These are phyloP conservation scores for Palythoa grandiflora DNA, from an alignment of 92 coral and sea anemone species.

Conservation along the genomic window DNA sequence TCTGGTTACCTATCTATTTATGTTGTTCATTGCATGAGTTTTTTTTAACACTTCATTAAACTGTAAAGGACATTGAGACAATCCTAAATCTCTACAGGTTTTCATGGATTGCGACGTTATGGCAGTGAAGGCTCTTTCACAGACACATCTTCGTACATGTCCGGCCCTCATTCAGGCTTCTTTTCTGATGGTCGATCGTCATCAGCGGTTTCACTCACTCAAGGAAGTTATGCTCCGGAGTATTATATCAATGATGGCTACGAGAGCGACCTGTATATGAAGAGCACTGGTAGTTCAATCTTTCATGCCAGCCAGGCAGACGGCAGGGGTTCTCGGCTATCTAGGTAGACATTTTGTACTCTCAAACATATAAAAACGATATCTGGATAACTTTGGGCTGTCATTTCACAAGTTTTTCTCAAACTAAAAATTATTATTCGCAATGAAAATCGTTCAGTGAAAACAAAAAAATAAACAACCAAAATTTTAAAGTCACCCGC, in stretches of 20 bases:
- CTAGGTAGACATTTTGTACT: conserved; percentile 22
- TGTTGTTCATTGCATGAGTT: not conserved
- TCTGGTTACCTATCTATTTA: not conserved
- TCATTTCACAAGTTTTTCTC: too few species aligned
- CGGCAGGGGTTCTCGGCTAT: conserved; percentile 63
- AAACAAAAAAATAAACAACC: too few species aligned
- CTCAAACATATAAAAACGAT: not conserved
- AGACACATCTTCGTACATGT: conserved; percentile 77
- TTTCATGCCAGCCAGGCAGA: conserved; percentile 72
- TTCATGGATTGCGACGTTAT: conserved; percentile 66
- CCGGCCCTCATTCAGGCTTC: conserved; percentile 84
- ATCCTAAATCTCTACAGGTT: conserved; percentile 36
- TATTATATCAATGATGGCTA: conserved; percentile 92
- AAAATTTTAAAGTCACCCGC: too few species aligned
- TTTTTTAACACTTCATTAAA: not conserved
- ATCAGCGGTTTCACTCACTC: conserved; percentile 85
- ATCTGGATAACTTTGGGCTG: too few species aligned
- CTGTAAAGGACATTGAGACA: not conserved
- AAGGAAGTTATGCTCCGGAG: conserved; percentile 96
- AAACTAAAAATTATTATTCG: too few species aligned
- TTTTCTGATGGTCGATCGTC: conserved; percentile 93
- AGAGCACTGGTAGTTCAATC: conserved; percentile 82
- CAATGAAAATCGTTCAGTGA: too few species aligned
- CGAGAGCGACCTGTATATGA: conserved; percentile 79
- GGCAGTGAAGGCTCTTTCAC: conserved; percentile 83